phyloP scores from a whole-genome alignment of 1,140 invertebrate genomes.

The Bombus confusus region DNA sequence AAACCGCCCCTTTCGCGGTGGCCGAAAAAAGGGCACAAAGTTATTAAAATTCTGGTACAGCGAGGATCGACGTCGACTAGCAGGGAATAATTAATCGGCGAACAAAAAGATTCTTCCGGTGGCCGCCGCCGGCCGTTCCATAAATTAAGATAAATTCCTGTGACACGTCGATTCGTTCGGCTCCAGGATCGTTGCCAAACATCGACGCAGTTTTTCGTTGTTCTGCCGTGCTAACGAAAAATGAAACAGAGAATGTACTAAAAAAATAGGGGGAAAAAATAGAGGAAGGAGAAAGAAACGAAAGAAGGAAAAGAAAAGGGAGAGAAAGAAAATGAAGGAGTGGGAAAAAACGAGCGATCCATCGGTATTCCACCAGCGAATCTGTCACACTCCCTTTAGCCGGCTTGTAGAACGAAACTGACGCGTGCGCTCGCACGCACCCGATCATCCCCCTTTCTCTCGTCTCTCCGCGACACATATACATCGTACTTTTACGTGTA shows the following conservation, averaged over 20 bases:
- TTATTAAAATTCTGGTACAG: constrained; percentile 37
- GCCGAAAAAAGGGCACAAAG: constrained; percentile 6
- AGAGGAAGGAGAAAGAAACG: not conserved
- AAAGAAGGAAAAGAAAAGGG: not conserved
- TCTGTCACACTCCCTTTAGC: constrained; percentile 58
- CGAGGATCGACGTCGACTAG: constrained; percentile 31
- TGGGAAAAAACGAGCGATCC: constrained; percentile 51
- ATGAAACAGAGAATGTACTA: constrained; percentile 19
- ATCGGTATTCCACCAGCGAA: constrained; percentile 60
- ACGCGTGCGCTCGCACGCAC: constrained; percentile 33
- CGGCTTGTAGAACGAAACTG: constrained; percentile 52
- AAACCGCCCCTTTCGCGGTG: not conserved
- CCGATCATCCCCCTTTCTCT: constrained; percentile 12
- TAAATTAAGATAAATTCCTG: constrained; percentile 47
- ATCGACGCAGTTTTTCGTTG: constrained; percentile 62
- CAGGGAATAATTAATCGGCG: constrained; percentile 36
- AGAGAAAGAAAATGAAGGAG: not conserved
- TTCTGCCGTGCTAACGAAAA: not conserved
- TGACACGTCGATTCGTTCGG: constrained; percentile 50
- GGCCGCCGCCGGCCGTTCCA: not conserved
- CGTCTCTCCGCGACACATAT: not conserved
- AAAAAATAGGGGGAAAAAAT: not conserved
- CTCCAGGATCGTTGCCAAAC: constrained; percentile 55
- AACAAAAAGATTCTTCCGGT: constrained; percentile 23
- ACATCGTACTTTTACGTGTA: not conserved